Evolutionary conservation across 2,113 vertebrate genomes (phyloP).

Genomic region (Oophaga pumilio): DNA sequence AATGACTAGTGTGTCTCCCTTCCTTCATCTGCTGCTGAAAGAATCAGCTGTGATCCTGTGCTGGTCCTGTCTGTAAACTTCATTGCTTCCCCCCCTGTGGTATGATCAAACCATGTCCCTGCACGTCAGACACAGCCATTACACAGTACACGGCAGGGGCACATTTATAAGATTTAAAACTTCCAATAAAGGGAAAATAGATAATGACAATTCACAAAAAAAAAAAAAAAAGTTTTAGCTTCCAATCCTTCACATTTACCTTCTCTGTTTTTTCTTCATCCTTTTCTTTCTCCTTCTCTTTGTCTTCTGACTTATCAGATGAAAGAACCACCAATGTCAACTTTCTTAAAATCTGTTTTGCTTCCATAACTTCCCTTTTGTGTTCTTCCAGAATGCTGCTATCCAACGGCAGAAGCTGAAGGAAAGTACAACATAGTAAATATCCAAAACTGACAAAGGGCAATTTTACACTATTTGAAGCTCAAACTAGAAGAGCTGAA

Average conservation of each 20-base stretch:
- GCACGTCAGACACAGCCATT: too few relatives aligned
- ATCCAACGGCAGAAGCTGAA: conserved; percentile 90
- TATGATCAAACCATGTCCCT: too few relatives aligned
- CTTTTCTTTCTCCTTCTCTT: conserved; percentile 87
- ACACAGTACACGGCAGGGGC: too few relatives aligned
- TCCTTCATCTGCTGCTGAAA: too few relatives aligned
- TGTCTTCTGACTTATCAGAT: conserved; percentile 87
- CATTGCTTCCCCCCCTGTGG: too few relatives aligned
- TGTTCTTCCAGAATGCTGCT: conserved; percentile 89
- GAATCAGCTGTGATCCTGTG: too few relatives aligned
- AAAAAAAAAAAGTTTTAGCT: not conserved
- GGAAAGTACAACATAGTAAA: not conserved
- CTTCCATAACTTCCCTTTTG: conserved; percentile 89
- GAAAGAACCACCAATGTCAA: conserved; percentile 94
- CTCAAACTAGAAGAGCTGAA: not conserved
- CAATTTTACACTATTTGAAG: not conserved
- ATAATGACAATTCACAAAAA: not conserved
- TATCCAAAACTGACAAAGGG: not conserved
- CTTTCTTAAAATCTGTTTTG: conserved; percentile 94
- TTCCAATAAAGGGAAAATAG: not conserved
- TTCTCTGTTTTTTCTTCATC: conserved; percentile 86
- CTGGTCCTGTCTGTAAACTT: too few relatives aligned
- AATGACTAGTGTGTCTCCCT: too few relatives aligned
- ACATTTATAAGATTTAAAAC: too few relatives aligned
- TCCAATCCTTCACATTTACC: conserved; percentile 63